Base-by-base conservation (phyloP, 2,888 invertebrate genomes). In the Timema cristinae region DNA sequence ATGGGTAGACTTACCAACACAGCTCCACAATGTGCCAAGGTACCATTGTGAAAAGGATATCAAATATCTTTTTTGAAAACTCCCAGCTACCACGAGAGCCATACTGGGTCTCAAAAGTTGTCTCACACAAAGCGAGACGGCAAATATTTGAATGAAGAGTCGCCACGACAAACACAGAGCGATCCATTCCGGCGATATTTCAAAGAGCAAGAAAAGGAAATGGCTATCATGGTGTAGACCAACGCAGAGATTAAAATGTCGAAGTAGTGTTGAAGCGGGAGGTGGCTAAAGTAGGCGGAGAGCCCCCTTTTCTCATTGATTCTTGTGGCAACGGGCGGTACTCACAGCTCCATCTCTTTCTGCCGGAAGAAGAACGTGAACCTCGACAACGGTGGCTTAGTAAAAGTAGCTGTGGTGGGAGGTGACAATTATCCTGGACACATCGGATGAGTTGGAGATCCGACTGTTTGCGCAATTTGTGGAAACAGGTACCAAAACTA, bases 201-300 rank as follows among this genome's bases (percentile, higher is more conserved):
- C 77, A 73, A 83, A 83, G 59, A 81, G 78, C 11, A 83, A 70
- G 73, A 80, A 74, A 77, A 76, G 66, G 72, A 74, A 48, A 79
- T 69, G 73, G 79, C 76, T 61, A 81, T 75, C 9, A 78, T 77
- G 16, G 80, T 69, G 75, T 80, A 83, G n/a, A 94, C 90, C 0
- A 93, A 82, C 1, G 90, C 88, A 0, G 94, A 93, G 16, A 95
- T 90, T 52, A 93, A 84, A 69, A 95, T 91, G 81, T 95, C 95
- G 75, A 95, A 88, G 76, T 92, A 94, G 94, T 94, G 80, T 94
- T 96, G 81, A 93, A 95, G 67, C 93, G 86, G 0, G 96, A 93
- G 13, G 95, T 94, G 10, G 96, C 94, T 16, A 97, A 84, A 0
- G 96, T 97, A 11, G 91, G 89, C 13, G 92, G 90, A 76, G 89